Evolutionary conservation across 2,797 vertebrate genomes (phyloP).

Genomic region (Phoeniculus purpureus): DNA sequence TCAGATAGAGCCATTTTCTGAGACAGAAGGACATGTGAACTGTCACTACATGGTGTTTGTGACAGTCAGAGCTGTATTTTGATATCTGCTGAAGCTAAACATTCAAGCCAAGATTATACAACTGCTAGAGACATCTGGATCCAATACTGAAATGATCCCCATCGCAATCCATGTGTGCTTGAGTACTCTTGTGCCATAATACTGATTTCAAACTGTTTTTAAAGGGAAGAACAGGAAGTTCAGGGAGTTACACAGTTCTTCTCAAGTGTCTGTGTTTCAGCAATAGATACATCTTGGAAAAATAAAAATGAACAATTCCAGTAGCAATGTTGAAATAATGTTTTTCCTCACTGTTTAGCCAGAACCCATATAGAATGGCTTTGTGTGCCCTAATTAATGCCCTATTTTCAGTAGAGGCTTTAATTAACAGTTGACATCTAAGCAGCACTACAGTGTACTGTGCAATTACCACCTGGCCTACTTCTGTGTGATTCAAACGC

Average conservation of each 20-base stretch:
- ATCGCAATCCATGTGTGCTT: not conserved
- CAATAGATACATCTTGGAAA: not conserved
- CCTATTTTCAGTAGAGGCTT: conserved; percentile 28
- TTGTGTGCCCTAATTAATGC: conserved; percentile 52
- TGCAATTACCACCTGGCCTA: conserved; percentile 61
- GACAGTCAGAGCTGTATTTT: not conserved
- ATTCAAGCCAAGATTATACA: conserved; percentile 24
- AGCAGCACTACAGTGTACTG: not conserved
- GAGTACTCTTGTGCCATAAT: not conserved
- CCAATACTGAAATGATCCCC: conserved; percentile 10
- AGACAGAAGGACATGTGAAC: not conserved
- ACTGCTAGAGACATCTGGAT: conserved; percentile 46
- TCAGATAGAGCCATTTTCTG: not conserved
- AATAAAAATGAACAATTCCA: not conserved
- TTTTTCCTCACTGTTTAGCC: not conserved
- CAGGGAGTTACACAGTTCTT: not conserved
- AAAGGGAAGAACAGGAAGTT: conserved; percentile 25
- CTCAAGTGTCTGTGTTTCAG: not conserved
- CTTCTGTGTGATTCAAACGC: conserved; percentile 5
- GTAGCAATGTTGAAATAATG: not conserved
- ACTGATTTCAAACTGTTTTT: conserved; percentile 3
- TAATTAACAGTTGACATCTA: conserved; percentile 66
- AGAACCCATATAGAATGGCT: not conserved
- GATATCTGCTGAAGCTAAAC: not conserved
- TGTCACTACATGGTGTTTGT: not conserved